Percentiles rank a stretch among this genome's conserved stretches.
Evolutionary conservation across 2,888 invertebrate species (phyloP).

Genomic region (Melieria omissa): DNA sequence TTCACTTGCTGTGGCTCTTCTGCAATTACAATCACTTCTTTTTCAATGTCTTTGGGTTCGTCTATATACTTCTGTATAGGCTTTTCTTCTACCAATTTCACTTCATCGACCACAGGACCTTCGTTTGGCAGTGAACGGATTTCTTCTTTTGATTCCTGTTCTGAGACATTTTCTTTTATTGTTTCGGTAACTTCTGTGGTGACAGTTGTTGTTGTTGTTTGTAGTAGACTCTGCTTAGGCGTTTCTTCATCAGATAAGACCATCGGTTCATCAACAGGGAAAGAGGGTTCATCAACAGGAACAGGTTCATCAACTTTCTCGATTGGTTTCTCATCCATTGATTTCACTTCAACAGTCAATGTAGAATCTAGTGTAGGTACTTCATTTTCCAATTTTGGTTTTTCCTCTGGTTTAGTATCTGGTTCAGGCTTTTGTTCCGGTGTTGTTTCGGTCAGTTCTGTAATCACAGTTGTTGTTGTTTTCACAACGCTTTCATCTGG

Average conservation of each 20-base stretch:
- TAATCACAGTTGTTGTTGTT: conserved; percentile 1
- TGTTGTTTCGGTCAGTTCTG: not conserved
- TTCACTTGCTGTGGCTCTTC: not conserved
- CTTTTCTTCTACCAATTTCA: no score
- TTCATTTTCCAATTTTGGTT: not conserved
- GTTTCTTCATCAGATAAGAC: conserved; percentile 52
- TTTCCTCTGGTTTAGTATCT: not conserved
- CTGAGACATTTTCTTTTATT: not conserved
- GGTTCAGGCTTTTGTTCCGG: conserved; percentile 7
- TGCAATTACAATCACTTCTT: no score
- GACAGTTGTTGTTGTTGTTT: conserved; percentile 7
- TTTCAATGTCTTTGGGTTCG: no score
- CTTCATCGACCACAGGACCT: no score
- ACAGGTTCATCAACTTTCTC: conserved; percentile 55
- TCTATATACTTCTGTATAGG: no score
- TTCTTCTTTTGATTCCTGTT: not conserved
- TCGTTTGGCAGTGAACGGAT: not conserved
- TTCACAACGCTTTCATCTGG: not conserved
- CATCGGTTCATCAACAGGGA: conserved; percentile 53
- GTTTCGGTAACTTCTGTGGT: conserved; percentile 11
- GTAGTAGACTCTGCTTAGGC: not conserved
- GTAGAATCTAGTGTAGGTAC: not conserved
- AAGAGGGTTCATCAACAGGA: conserved; percentile 57
- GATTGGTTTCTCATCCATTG: conserved; percentile 37
- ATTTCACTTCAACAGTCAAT: not conserved